Base-by-base conservation (phyloP, 1,140 invertebrate genomes). In the Pseudomyrmex flavicornis region DNA sequence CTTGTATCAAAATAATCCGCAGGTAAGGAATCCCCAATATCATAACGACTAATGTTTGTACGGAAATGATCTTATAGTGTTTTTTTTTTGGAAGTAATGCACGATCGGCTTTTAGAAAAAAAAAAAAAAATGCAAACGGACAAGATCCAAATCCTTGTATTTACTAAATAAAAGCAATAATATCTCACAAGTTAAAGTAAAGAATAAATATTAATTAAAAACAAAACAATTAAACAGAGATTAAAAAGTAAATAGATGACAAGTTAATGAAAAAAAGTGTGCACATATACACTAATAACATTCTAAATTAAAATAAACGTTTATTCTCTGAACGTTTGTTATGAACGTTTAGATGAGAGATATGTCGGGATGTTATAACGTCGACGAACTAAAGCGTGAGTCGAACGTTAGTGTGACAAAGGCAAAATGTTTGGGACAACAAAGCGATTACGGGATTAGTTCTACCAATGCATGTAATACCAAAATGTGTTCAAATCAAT, bases 391-490 rank as follows among this genome's bases (percentile, higher is more conserved):
- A 20, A 88, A 68, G 68, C 87, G 69, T 74, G 82, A 90, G 48
- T 69, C 80, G 63, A 87, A 86, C 73, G 72, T 62, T 54, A 74
- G 63, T 79, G 82, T 59, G 48, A 68, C 84, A 61, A 63, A 83
- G 68, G 73, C 85, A 17, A 91, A 88, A 85, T 92, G 92, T 62
- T 89, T 89, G 62, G 86, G 92, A 73, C 92, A 93, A 86, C 93
- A 89, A 73, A 93, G 93, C 92, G 93, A 93, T 89, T 93, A 91
- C 72, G 88, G 92, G 83, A 88, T 92, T 74, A 91, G 91, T 92
- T 89, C 76, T 68, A 91, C 88, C 59, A 89, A 87, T 87, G 84
- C 89, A 77, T 91, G 88, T 58, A 85, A 91, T 61, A 75, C 59
- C 58, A 95, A 50, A 94, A 95, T 79, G 61, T 35, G 35, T 35